phyloP scores from a whole-genome alignment of 2,113 vertebrate species.

The human (Homo sapiens) region DNA sequence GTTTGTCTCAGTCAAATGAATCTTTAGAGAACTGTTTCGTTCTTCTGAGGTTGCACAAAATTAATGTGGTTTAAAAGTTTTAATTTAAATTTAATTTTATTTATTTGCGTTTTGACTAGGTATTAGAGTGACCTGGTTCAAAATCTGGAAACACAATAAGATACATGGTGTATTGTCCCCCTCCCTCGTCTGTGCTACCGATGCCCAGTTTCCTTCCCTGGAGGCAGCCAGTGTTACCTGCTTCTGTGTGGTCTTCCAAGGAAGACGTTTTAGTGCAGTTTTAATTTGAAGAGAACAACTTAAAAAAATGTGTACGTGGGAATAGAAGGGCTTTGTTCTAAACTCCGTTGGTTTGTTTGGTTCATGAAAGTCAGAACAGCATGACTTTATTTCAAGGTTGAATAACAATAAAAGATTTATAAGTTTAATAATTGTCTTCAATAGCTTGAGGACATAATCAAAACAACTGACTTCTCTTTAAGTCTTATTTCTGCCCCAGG shows the following conservation, averaged over 20 bases:
- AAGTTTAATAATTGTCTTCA: conserved; percentile 56
- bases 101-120: neutral
- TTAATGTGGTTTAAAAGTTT: neutral
- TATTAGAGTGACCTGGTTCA: neutral
- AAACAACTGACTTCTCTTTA: neutral
- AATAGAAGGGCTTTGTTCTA: neutral
- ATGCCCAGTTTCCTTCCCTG: neutral
- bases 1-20: neutral
- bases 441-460: neutral
- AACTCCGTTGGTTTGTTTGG: neutral
- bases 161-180: accelerated
- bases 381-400: conserved; percentile 33
- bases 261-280: neutral
- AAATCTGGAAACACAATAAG: neutral
- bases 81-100: neutral
- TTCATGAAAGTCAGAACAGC: conserved; percentile 20
- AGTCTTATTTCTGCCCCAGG: neutral
- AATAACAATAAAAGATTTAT: neutral
- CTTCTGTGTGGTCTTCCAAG: neutral
- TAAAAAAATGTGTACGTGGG: neutral
- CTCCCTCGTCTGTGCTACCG: neutral
- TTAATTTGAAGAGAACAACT: conserved; percentile 35
- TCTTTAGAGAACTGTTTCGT: neutral
- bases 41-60: neutral
- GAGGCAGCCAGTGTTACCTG: neutral